These are phyloP conservation scores for Grus americana DNA, from an alignment of 2,113 vertebrate species.

Conservation along the genomic window DNA sequence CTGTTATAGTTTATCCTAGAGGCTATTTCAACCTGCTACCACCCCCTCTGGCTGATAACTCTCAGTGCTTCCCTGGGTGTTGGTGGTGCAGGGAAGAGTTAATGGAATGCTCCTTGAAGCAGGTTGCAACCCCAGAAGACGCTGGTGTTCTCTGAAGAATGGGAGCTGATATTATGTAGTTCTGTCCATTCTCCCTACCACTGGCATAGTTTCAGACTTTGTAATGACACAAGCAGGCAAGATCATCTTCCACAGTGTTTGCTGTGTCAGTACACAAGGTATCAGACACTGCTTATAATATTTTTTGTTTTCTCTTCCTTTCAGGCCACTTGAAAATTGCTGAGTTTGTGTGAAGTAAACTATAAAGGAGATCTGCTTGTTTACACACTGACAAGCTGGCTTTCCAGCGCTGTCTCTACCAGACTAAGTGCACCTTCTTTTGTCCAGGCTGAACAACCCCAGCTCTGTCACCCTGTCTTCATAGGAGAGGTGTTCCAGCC, in stretches of 20 bases:
- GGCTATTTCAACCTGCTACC: not conserved
- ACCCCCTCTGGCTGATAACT: not conserved
- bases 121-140: not conserved
- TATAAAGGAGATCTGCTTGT: not conserved
- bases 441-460: too few species aligned
- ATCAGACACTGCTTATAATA: not conserved
- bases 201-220: not conserved
- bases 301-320: not conserved
- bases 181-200: not conserved
- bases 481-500: too few species aligned
- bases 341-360: not conserved
- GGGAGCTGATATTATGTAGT: not conserved
- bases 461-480: too few species aligned
- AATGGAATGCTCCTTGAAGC: not conserved
- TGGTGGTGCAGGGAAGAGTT: not conserved
- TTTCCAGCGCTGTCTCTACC: not conserved
- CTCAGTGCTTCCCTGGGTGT: not conserved
- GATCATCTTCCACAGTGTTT: not conserved
- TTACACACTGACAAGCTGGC: not conserved
- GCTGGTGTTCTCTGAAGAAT: not conserved
- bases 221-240: not conserved
- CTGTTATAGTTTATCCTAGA: not conserved
- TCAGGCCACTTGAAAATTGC: not conserved
- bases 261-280: not conserved
- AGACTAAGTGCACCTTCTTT: not conserved